Evolutionary conservation across 2,113 vertebrate genomes (phyloP).

Genomic region (Oncorhynchus kisutch): DNA sequence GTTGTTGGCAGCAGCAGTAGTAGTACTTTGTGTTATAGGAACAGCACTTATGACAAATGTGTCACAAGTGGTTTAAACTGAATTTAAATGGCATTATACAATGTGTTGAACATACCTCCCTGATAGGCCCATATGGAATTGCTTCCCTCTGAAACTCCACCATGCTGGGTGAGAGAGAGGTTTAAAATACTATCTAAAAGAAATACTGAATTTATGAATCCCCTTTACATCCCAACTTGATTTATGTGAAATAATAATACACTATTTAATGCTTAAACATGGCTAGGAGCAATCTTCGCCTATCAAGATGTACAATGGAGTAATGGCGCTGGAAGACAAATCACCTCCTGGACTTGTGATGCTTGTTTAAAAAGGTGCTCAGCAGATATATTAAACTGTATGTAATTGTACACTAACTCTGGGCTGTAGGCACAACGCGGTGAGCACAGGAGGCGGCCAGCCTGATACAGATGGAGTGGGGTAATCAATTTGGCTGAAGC

Average conservation of each 20-base stretch:
- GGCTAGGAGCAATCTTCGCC: slow-evolving; percentile 96
- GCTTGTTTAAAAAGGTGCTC: slow-evolving; percentile 99
- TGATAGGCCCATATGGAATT: slow-evolving; percentile 66
- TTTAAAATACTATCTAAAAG: slow-evolving; percentile 98
- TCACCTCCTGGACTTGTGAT: slow-evolving; percentile 98
- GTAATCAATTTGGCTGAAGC: slow-evolving; percentile 83
- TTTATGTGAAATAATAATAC: slow-evolving; percentile 99
- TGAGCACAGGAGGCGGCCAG: slow-evolving; percentile 86
- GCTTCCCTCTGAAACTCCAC: slow-evolving; percentile 77
- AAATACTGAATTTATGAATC: slow-evolving; percentile 99
- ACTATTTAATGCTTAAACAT: slow-evolving; percentile 99
- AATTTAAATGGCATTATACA: slow-evolving; percentile 67
- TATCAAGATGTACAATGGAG: slow-evolving; percentile 91
- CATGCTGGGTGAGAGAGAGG: slow-evolving; percentile 75
- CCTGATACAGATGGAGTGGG: slow-evolving; percentile 86
- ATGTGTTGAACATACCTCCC: slow-evolving; percentile 67
- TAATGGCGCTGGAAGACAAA: slow-evolving; percentile 99
- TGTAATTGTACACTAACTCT: slow-evolving; percentile 99
- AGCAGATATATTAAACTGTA: slow-evolving; percentile 99
- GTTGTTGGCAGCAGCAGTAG: slow-evolving; percentile 29
- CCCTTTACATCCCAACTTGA: slow-evolving; percentile 94
- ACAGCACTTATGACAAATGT: slow-evolving; percentile 51
- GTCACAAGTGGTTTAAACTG: slow-evolving; percentile 57
- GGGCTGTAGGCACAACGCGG: slow-evolving; percentile 90
- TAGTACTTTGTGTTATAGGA: slow-evolving; percentile 51